These are phyloP conservation scores for Oostethus manadensis DNA, from an alignment of 2,113 vertebrate species.

Conservation along the genomic window DNA sequence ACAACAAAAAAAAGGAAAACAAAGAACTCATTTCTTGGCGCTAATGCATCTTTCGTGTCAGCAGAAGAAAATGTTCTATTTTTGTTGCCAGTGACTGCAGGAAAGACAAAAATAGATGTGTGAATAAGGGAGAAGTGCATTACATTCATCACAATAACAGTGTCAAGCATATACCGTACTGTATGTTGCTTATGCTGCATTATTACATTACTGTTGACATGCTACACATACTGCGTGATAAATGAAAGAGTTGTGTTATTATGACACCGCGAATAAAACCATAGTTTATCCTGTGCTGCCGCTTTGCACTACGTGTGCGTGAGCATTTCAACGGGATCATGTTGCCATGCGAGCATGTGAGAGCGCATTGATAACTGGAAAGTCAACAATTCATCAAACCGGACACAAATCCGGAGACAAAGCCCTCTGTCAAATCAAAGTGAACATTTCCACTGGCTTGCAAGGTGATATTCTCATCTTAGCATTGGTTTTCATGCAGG, in stretches of 20 bases:
- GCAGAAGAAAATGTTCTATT: constrained; percentile 9
- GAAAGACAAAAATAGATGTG: background rate
- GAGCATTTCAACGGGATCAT: constrained; percentile 5
- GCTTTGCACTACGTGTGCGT: constrained; percentile 19
- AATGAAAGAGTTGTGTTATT: no score
- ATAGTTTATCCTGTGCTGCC: constrained; percentile 11
- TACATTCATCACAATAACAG: constrained; percentile 48
- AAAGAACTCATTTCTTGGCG: constrained; percentile 6
- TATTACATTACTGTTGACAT: constrained; percentile 36
- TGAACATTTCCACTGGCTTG: no score
- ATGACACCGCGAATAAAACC: no score
- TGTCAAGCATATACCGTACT: constrained; percentile 24
- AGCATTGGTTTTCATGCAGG: background rate
- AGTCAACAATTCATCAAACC: constrained; percentile 29
- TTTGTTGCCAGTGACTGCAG: background rate
- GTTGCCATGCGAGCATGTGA: constrained; percentile 32
- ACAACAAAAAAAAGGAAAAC: constrained; percentile 5
- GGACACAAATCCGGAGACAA: constrained; percentile 48
- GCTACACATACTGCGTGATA: constrained; percentile 28
- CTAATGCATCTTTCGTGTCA: constrained; percentile 8
- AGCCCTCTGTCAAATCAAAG: constrained; percentile 70
- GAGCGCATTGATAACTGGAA: constrained; percentile 32
- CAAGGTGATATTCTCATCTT: no score
- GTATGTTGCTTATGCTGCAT: constrained; percentile 21
- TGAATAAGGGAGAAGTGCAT: constrained; percentile 12